Evolutionary conservation across 2,797 vertebrate genomes (phyloP).

Genomic region (Pipistrellus pipistrellus): DNA sequence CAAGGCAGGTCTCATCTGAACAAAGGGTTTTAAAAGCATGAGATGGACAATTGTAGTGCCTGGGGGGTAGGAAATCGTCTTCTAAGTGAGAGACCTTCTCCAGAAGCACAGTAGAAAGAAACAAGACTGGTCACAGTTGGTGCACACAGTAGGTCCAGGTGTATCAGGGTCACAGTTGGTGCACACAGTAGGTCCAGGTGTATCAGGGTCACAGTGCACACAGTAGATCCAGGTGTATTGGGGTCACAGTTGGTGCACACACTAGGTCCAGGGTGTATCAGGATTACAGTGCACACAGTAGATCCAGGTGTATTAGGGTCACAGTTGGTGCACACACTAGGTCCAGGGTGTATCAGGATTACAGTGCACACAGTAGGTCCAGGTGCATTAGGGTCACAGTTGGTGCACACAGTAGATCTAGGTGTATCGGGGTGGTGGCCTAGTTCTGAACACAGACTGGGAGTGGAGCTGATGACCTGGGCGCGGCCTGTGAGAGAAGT

Average conservation of each 20-base stretch:
- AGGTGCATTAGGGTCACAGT: too few relatives aligned
- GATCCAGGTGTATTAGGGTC: too few relatives aligned
- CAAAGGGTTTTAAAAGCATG: background rate
- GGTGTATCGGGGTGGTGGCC: background rate
- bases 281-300: too few relatives aligned
- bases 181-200: too few relatives aligned
- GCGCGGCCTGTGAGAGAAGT: background rate
- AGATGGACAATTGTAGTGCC: background rate
- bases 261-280: background rate
- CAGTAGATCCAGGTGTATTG: too few relatives aligned
- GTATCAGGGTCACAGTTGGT: background rate
- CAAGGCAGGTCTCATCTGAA: conserved; percentile 24
- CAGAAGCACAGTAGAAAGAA: background rate
- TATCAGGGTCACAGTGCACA: too few relatives aligned
- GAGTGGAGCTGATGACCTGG: background rate
- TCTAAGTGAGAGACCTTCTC: background rate
- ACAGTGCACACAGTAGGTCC: background rate
- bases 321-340: too few relatives aligned
- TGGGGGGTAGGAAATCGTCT: background rate
- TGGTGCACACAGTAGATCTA: too few relatives aligned
- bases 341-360: too few relatives aligned
- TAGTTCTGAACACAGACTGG: fast-evolving
- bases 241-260: background rate
- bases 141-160: too few relatives aligned
- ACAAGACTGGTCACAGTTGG: background rate